Base-by-base conservation (phyloP, 37 sponge, comb jelly and placozoan species). In the Halichondria panicea region DNA sequence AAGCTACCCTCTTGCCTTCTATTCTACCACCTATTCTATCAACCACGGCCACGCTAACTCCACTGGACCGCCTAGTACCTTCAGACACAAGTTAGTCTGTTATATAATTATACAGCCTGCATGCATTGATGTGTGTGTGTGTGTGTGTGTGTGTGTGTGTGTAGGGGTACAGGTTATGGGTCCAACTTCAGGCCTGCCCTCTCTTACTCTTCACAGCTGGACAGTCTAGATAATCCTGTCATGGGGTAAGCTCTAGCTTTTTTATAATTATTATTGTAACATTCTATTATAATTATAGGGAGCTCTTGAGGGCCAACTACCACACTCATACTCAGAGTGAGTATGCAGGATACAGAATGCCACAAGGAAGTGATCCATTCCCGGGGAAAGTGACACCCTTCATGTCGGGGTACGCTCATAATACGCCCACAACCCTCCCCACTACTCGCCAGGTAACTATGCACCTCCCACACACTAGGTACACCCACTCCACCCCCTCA, bases 101-200 rank as follows among this genome's bases (percentile, higher is more conserved):
- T 55, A 72, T 33, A 12, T 27, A 21, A 63, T 12, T 63, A 12
- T 48, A 18, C 11, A 48, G 15, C 52, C 52, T 18, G 6, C 15
- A 15, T 67, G 52, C 52, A 48, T 11, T 18, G 52, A 48, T 24
- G 43, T 4, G 4, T 3, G 6, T 2, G 12, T 25, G 44, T 31
- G 13, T 42, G 2, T 4, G 40, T 38, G 40, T 18, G 19, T 67
- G 3, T 4, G 13, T 18, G 13, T 48, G 15, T 71, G 38, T 84
- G 80, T 71, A 80, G 64, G 24, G 89, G 93, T 36, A 95, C 99
- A 19, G 99, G 99, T 3, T 98, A 95, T 72, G 72, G 46, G 28
- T 68, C 94, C 27, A 98, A 98, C 77, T 95, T 92, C 66, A 63
- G 95, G 32, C 96, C 99, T 19, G 72, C 89, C 15, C 69, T 95